Evolutionary conservation across 1,140 invertebrate genomes (phyloP).

Genomic region (Rhagoletis pomonella): DNA sequence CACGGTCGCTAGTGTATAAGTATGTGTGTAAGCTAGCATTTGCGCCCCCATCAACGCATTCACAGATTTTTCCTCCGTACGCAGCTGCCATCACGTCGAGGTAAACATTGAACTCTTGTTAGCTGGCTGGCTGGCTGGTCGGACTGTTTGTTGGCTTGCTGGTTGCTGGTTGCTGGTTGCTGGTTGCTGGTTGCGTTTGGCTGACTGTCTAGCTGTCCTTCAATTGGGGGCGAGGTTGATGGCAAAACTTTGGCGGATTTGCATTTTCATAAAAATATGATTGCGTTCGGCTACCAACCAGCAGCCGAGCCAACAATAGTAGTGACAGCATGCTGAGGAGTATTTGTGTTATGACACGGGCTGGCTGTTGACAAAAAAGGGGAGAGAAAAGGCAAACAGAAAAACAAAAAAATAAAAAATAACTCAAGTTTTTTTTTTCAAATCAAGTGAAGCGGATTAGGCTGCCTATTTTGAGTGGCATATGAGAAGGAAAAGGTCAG

Average conservation of each 20-base stretch:
- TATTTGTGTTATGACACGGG: too few relatives aligned
- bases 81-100: not conserved
- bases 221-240: not conserved
- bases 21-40: too few relatives aligned
- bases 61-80: not conserved
- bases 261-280: constrained; percentile 53
- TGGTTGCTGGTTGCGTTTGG: not conserved
- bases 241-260: constrained; percentile 11
- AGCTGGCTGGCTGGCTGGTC: not conserved
- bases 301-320: constrained; percentile 74
- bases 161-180: not conserved
- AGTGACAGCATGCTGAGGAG: constrained; percentile 83
- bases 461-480: not conserved
- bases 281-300: not conserved
- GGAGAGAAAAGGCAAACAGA: too few relatives aligned
- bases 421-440: not conserved
- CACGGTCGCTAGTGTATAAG: too few relatives aligned
- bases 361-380: too few relatives aligned
- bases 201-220: not conserved
- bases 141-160: too few relatives aligned
- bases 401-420: too few relatives aligned
- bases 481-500: too few relatives aligned
- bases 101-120: constrained; percentile 18
- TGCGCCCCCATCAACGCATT: too few relatives aligned
- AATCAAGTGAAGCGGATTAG: not conserved